Evolutionary conservation across 92 coral and sea anemone genomes (phyloP).

Genomic region (Heteractis magnifica): DNA sequence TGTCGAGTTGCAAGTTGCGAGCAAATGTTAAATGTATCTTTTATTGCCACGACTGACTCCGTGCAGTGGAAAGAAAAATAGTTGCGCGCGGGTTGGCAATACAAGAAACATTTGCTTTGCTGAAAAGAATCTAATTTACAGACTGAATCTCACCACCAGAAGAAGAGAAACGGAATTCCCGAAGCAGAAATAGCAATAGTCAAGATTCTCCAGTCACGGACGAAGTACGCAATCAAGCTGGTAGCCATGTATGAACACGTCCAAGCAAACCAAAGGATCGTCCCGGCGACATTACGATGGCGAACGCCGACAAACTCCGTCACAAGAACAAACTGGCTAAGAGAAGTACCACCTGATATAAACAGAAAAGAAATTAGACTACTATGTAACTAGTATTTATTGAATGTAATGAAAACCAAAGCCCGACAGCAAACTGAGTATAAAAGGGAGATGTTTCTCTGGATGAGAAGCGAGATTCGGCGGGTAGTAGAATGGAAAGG

Average conservation of each 20-base stretch:
- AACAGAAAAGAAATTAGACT: neutral
- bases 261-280: slow-evolving; percentile 61
- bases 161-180: slow-evolving; percentile 55
- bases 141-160: slow-evolving; percentile 54
- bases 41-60: too few species aligned
- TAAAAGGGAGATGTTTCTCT: too few species aligned
- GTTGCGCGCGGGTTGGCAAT: too few species aligned
- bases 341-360: slow-evolving; percentile 67
- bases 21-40: too few species aligned
- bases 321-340: slow-evolving; percentile 64
- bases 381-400: neutral
- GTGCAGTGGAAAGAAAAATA: too few species aligned
- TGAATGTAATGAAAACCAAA: neutral
- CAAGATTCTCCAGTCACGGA: slow-evolving; percentile 74
- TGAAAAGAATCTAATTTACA: neutral
- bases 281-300: slow-evolving; percentile 62
- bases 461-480: too few species aligned
- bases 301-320: slow-evolving; percentile 73
- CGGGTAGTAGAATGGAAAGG: too few species aligned
- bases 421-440: neutral
- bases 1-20: too few species aligned
- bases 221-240: slow-evolving; percentile 67
- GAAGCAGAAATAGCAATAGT: slow-evolving; percentile 47
- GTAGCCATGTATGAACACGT: slow-evolving; percentile 52
- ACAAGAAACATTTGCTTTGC: too few species aligned